phyloP scores from a whole-genome alignment of 1,140 invertebrate genomes.

The Drosophila kanapiae region DNA sequence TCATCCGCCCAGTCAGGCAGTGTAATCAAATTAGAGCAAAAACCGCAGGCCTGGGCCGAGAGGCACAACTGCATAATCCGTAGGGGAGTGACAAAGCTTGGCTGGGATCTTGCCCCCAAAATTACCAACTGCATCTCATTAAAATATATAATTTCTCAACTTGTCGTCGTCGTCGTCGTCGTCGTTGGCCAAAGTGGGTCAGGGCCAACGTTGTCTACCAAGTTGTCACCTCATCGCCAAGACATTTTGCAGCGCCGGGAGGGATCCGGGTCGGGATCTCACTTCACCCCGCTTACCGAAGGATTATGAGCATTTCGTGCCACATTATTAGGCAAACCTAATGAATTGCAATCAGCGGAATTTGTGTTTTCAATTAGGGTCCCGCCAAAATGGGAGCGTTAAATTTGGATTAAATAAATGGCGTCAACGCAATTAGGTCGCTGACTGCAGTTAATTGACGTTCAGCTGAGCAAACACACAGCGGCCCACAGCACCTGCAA shows the following conservation, averaged over 20 bases:
- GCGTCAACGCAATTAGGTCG: constrained; percentile 77
- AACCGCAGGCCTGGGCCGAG: constrained; percentile 38
- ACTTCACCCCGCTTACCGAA: background rate
- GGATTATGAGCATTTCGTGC: constrained; percentile 59
- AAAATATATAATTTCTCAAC: constrained; percentile 70
- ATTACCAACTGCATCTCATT: constrained; percentile 72
- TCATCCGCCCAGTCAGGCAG: constrained; percentile 68
- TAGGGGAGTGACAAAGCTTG: constrained; percentile 25
- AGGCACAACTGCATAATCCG: constrained; percentile 28
- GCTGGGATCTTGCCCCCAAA: constrained; percentile 25
- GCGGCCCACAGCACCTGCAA: constrained; percentile 28
- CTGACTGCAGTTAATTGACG: constrained; percentile 72
- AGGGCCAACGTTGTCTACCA: constrained; percentile 49
- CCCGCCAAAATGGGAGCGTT: constrained; percentile 52
- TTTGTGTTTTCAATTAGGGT: constrained; percentile 72
- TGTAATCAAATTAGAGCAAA: constrained; percentile 59
- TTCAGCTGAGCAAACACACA: constrained; percentile 62
- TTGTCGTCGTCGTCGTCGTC: constrained; percentile 12
- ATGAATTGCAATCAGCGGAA: constrained; percentile 60
- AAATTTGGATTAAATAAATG: constrained; percentile 74
- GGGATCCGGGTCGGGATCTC: background rate
- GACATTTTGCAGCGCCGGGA: constrained; percentile 1
- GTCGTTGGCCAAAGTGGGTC: constrained; percentile 57
- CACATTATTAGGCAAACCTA: constrained; percentile 58
- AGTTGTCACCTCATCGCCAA: constrained; percentile 42